Evolutionary conservation across 2,113 vertebrate genomes (phyloP).

Genomic region (Oryzias woworae): DNA sequence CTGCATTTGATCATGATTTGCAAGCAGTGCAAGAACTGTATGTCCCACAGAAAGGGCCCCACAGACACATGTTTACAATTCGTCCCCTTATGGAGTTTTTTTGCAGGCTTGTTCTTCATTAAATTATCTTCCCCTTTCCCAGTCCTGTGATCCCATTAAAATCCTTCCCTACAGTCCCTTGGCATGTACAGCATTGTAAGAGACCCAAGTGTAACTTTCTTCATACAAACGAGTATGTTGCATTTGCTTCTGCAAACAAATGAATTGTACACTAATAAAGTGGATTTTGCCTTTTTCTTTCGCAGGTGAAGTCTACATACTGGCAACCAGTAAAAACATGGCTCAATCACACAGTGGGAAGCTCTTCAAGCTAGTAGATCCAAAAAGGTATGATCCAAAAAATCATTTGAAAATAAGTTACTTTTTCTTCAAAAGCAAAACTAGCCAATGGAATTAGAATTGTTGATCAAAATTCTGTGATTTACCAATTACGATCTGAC

Average conservation of each 20-base stretch:
- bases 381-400: slow-evolving; percentile 85
- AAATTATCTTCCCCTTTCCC: slow-evolving; percentile 70
- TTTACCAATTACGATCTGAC: too few species aligned
- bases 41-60: slow-evolving; percentile 52
- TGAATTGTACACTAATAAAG: slow-evolving; percentile 3
- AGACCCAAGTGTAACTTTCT: slow-evolving; percentile 30
- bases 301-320: slow-evolving; percentile 94
- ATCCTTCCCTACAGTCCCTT: slow-evolving; percentile 45
- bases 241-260: slow-evolving; percentile 1
- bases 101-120: slow-evolving; percentile 72
- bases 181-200: slow-evolving; percentile 60
- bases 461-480: too few species aligned
- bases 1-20: slow-evolving; percentile 65
- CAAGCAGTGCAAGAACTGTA: slow-evolving; percentile 44
- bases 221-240: slow-evolving; percentile 13
- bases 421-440: too few species aligned
- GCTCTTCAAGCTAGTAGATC: slow-evolving; percentile 95
- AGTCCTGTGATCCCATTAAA: slow-evolving; percentile 65
- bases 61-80: slow-evolving; percentile 77
- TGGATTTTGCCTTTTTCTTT: slow-evolving; percentile 23
- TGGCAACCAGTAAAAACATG: slow-evolving; percentile 95
- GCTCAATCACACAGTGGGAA: slow-evolving; percentile 92
- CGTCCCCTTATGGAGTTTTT: slow-evolving; percentile 68
- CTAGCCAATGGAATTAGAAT: too few species aligned
- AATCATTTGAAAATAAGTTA: not conserved